A percentile compares a stretch with the other conserved stretches of the same genome.
These are phyloP conservation scores for Poeciliopsis occidentalis DNA, from an alignment of 2,113 vertebrate genomes.

Conservation along the genomic window DNA sequence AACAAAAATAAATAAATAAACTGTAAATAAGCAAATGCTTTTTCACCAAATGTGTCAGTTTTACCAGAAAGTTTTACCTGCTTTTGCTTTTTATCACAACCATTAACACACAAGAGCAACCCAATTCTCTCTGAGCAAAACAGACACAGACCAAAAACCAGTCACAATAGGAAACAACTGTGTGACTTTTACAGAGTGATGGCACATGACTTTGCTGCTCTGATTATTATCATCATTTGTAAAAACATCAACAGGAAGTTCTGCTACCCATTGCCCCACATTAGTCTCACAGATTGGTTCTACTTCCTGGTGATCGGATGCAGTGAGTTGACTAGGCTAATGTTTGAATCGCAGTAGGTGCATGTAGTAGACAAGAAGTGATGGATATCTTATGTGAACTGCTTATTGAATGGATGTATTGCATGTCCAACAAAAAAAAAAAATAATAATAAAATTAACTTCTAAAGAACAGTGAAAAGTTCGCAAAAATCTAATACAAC, in stretches of 20 bases:
- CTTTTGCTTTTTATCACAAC: neutral
- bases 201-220: conserved; percentile 22
- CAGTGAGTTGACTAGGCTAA: conserved; percentile 11
- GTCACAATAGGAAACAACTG: neutral
- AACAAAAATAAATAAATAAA: neutral
- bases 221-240: conserved; percentile 11
- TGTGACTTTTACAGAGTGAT: conserved; percentile 9
- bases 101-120: neutral
- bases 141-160: neutral
- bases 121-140: neutral
- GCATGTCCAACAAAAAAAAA: neutral
- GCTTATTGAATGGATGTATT: neutral
- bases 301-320: conserved; percentile 45
- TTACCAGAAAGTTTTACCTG: neutral
- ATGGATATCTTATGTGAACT: neutral
- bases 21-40: neutral
- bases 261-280: conserved; percentile 41
- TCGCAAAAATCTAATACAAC: neutral
- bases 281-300: conserved; percentile 13
- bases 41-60: neutral
- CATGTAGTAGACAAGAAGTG: neutral
- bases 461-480: neutral
- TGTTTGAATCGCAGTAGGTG: conserved; percentile 10
- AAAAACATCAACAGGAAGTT: conserved; percentile 53
- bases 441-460: too few relatives aligned